Evolutionary conservation across 2,113 vertebrate genomes (phyloP).

Genomic region (Paramormyrops kingsleyae): DNA sequence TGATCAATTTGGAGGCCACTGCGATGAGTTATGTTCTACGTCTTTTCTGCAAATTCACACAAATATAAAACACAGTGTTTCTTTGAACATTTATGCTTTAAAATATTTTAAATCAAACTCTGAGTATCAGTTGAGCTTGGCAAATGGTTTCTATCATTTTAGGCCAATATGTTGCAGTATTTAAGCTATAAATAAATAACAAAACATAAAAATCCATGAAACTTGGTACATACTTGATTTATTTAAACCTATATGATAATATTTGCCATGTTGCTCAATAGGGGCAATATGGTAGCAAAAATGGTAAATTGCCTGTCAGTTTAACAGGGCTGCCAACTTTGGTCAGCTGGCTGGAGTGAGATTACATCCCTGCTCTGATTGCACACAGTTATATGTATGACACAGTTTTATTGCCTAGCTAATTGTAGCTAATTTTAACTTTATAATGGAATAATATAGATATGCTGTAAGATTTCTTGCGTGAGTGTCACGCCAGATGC

Average conservation of each 20-base stretch:
- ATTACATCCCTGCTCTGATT: background rate
- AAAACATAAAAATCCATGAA: background rate
- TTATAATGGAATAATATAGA: background rate
- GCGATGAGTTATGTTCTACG: background rate
- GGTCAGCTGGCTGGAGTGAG: background rate
- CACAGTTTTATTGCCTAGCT: background rate
- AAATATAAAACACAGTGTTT: background rate
- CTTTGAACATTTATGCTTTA: background rate
- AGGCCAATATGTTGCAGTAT: background rate
- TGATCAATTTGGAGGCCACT: background rate
- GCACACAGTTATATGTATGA: background rate
- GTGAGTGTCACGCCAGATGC: background rate
- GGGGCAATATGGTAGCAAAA: constrained; percentile 40
- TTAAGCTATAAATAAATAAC: background rate
- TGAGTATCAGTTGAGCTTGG: background rate
- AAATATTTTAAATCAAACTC: background rate
- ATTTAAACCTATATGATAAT: background rate
- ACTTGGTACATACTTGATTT: background rate
- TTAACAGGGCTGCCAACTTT: background rate
- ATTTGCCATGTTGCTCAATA: constrained; percentile 24
- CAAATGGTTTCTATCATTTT: background rate
- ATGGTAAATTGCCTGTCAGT: background rate
- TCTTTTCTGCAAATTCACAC: background rate
- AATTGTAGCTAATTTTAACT: background rate
- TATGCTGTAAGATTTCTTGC: background rate